phyloP scores from a whole-genome alignment of 2,888 invertebrate genomes.

The Isotomurus palustris region DNA sequence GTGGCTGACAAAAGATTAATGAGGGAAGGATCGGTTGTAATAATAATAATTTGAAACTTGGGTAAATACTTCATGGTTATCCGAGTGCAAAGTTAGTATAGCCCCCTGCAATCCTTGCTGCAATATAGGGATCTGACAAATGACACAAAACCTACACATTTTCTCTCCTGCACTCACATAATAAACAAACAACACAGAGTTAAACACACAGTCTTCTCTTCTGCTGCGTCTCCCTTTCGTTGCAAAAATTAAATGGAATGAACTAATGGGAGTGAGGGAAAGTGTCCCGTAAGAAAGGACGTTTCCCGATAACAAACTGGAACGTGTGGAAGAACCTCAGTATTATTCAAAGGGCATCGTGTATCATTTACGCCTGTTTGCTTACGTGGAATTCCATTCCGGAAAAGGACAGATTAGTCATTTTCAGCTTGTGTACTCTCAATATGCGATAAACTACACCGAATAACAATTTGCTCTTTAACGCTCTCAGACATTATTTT shows the following conservation, averaged over 20 bases:
- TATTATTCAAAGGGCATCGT: too few species aligned
- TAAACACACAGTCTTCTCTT: too few species aligned
- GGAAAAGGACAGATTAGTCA: background rate
- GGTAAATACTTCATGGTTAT: slow-evolving; percentile 9
- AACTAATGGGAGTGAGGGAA: background rate
- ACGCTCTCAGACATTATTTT: too few species aligned
- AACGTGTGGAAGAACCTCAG: background rate
- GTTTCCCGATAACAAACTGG: background rate
- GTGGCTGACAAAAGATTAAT: background rate
- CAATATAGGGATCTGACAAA: too few species aligned
- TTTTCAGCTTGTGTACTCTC: background rate
- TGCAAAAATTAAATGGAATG: background rate
- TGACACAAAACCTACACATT: too few species aligned
- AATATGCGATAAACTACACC: too few species aligned
- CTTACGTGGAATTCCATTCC: slow-evolving; percentile 39
- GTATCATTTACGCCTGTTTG: slow-evolving; percentile 46
- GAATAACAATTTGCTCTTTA: too few species aligned
- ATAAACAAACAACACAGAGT: too few species aligned
- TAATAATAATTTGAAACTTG: background rate
- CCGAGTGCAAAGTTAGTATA: slow-evolving; percentile 15
- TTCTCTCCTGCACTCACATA: too few species aligned
- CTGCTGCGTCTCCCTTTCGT: too few species aligned
- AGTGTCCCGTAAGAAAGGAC: background rate
- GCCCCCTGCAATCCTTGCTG: too few species aligned
- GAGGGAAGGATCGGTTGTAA: background rate